Evolutionary conservation across 2,797 vertebrate species (phyloP), one percentile per base, ranked within the genome.

Genomic region (Hemitrygon akajei): DNA sequence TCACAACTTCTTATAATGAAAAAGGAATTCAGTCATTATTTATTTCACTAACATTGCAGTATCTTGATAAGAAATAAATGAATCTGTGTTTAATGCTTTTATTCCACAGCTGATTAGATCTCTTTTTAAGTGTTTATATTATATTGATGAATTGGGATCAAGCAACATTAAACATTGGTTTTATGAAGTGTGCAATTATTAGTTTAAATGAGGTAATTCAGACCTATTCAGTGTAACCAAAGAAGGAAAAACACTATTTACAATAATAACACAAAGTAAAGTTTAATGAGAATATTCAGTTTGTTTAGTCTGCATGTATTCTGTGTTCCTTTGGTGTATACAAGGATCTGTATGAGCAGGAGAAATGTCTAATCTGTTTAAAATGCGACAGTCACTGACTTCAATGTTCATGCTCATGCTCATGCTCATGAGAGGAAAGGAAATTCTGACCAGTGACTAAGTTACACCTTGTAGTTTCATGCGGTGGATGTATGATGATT

Each of bases 231-330:
- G 40, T 7, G 37, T 71, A 71, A 63, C 89, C 89, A 91, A 91
- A 91, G 69, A 71, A 71, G 89, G 66, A 69, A 91, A 91, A 37
- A 20, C 66, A 40, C n/a, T 20, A 20, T 40, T 71, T 40, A n/a
- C 34, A 91, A 10, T 47, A 16, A 71, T 91, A 34, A 34, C n/a
- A 37, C 87, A 60, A 84, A 4, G 25, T 27, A 84, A 86, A 86
- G n/a, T 14, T 12, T 60, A 86, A 86, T 60, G 56, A 86, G 58
- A 16, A n/a, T 63, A 58, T 86, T 12, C 25, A 86, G 27, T 27
- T 86, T 86, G 82, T 86, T 86, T 86, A 60, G 82, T 86, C 58
- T 86, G 58, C 58, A n/a, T 86, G 82, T 63, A 16, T 60, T 86
- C 82, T 63, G 56, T 86, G 56, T 27, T 86, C 12, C 27, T 30